Evolutionary conservation across 2,113 vertebrate species (phyloP).

Genomic region (Dinomys branickii): DNA sequence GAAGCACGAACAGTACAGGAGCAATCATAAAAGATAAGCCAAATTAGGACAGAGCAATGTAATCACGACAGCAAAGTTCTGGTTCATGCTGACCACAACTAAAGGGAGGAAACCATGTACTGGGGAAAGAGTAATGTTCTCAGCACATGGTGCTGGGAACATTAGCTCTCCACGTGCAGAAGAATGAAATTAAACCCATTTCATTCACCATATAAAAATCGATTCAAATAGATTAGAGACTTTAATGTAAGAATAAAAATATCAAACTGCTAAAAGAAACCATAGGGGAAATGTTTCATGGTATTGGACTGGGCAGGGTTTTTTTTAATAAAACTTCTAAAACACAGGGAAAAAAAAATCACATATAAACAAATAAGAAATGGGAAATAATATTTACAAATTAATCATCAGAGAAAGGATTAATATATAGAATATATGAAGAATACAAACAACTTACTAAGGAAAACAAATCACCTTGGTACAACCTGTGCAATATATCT

Average conservation of each 20-base stretch:
- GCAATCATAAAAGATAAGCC: not conserved
- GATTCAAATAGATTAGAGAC: not conserved
- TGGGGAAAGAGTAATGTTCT: not conserved
- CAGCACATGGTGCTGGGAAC: not conserved
- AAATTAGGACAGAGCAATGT: too few relatives aligned
- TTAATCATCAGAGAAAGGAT: not conserved
- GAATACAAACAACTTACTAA: not conserved
- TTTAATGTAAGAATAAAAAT: not conserved
- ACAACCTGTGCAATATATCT: not conserved
- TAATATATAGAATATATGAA: not conserved
- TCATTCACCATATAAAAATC: not conserved
- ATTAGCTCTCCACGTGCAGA: not conserved
- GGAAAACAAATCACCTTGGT: not conserved
- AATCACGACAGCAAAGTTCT: not conserved
- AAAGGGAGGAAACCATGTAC: not conserved
- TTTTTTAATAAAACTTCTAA: not conserved
- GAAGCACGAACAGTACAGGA: not conserved
- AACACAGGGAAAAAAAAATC: not conserved
- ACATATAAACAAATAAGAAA: not conserved
- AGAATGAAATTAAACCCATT: not conserved
- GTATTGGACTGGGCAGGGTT: not conserved
- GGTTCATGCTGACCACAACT: not conserved
- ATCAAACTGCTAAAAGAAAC: not conserved
- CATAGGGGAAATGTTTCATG: not conserved
- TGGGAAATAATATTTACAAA: not conserved